Base-by-base conservation (phyloP, 2,888 invertebrate species). In the Cryptus armator region DNA sequence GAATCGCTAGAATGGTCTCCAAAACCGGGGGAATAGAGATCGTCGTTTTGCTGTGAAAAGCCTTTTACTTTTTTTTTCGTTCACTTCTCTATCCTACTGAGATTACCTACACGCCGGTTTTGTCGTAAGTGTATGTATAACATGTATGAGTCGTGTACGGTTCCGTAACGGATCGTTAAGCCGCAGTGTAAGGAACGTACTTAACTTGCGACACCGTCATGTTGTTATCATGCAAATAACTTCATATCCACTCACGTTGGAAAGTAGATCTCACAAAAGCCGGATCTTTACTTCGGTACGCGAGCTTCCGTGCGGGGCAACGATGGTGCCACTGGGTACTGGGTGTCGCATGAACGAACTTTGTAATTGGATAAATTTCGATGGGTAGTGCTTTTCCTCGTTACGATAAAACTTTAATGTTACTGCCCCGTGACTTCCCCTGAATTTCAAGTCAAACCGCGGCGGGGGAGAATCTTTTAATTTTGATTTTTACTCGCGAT, bases 281-380 rank as follows among this genome's bases (percentile, higher is more conserved):
- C 53, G 24, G 76, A 29, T 64, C 66, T 66, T 76, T 16, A 2
- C 66, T 51, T 16, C n/a, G 10, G 62, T 10, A 51, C 51, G 32
- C 0, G 62, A 37, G 32, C 32, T 9, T 29, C 1, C 14, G 12
- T 56, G 53, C 3, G 16, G 32, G 3, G 12, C 6, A 56, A 44
- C 71, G 64, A 68, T 46, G 62, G n/a, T 32, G n/a, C 6, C 14
- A 62, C n/a, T 32, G 56, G 16, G 6, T 53, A 62, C 9, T 32
- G 56, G 24, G 10, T 37, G 29, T 29, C 6, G 43, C 16, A 24
- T 14, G 56, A 56, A 53, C 43, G 53, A 84, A 84, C 75, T 80
- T 84, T 71, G 48, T 80, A 84, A 84, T 84, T 84, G 83, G 80
- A 80, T 80, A 71, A 80, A 84, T 84, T 84, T 48, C 48, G 29